Evolutionary conservation across 2,888 invertebrate genomes (phyloP).

Genomic region (Tiliacea aurago): DNA sequence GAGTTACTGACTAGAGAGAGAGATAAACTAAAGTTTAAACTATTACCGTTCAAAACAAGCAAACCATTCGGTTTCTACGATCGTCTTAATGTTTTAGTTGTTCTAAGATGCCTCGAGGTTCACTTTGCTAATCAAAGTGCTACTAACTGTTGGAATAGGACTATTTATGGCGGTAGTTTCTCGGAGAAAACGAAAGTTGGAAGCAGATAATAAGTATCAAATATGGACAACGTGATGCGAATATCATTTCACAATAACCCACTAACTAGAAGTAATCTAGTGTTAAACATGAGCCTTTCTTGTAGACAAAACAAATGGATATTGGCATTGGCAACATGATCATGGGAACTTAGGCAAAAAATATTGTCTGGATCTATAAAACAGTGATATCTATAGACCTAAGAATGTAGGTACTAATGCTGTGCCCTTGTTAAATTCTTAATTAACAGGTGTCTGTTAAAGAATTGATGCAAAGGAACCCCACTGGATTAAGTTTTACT

Average conservation of each 20-base stretch:
- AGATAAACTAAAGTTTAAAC: background rate
- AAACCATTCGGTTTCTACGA: slow-evolving; percentile 34
- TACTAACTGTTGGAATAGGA: no score
- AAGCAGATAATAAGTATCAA: slow-evolving; percentile 8
- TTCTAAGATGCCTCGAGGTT: no score
- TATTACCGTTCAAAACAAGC: slow-evolving; percentile 10
- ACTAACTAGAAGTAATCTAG: background rate
- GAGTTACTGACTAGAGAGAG: background rate
- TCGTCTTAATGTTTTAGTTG: slow-evolving; percentile 23
- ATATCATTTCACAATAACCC: background rate
- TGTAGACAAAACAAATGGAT: slow-evolving; percentile 14
- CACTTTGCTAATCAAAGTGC: no score
- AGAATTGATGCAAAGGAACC: background rate
- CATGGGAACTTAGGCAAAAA: background rate
- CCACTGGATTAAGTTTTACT: background rate
- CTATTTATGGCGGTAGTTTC: no score
- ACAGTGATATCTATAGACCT: background rate
- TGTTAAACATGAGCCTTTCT: background rate
- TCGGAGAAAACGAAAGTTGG: slow-evolving; percentile 16
- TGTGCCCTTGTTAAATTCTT: background rate
- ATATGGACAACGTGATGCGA: background rate
- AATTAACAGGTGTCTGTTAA: no score
- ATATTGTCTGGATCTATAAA: background rate
- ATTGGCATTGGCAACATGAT: background rate
- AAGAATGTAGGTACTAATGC: background rate